phyloP scores from a whole-genome alignment of 1,140 invertebrate genomes.

The Branchinecta lindahli region DNA sequence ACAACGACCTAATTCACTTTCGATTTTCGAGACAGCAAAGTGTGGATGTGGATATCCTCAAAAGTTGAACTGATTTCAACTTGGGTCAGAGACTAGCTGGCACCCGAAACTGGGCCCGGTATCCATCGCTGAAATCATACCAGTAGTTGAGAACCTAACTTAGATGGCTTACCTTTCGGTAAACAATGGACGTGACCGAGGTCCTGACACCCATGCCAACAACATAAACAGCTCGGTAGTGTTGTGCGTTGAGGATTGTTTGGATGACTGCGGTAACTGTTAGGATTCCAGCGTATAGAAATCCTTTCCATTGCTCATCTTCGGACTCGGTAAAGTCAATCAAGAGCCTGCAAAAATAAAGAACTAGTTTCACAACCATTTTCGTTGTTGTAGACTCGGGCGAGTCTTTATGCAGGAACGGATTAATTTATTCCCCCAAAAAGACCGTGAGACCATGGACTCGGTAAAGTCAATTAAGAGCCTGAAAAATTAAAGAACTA shows the following conservation, averaged over 20 bases:
- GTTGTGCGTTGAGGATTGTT: slow-evolving; percentile 21
- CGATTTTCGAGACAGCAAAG: no score
- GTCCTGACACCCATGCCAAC: slow-evolving; percentile 38
- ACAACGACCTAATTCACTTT: no score
- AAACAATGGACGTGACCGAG: slow-evolving; percentile 36
- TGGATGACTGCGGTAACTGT: background rate
- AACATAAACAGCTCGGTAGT: slow-evolving; percentile 31
- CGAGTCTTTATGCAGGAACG: no score
- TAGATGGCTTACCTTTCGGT: slow-evolving; percentile 33
- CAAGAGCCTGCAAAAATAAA: slow-evolving; percentile 23
- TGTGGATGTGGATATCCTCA: no score
- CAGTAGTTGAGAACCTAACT: no score
- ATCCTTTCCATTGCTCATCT: slow-evolving; percentile 24
- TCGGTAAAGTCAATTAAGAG: slow-evolving; percentile 23
- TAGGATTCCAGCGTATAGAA: background rate
- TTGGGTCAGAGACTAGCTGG: no score
- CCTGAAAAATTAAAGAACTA: slow-evolving; percentile 21
- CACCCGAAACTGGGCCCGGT: no score
- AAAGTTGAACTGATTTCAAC: no score
- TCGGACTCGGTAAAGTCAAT: slow-evolving; percentile 27
- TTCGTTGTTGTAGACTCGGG: no score
- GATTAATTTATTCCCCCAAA: no score
- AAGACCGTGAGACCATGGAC: slow-evolving; percentile 17
- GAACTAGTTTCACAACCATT: background rate
- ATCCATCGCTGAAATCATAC: no score